phyloP scores from a whole-genome alignment of 2,113 vertebrate genomes.

The Plotosus lineatus region DNA sequence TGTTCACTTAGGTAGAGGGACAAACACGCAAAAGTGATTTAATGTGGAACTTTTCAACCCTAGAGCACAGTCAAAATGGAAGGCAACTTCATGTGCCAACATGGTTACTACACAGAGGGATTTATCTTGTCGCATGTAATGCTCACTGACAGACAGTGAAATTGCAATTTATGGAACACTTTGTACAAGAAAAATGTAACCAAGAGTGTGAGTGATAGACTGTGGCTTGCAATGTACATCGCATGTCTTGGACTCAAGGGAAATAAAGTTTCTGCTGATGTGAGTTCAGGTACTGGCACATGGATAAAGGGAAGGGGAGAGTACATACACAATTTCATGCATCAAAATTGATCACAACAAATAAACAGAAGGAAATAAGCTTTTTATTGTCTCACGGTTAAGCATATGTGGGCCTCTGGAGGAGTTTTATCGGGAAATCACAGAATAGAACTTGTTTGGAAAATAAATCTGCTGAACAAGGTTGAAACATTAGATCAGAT shows the following conservation, averaged over 20 bases:
- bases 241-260: neutral
- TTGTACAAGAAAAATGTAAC: neutral
- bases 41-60: constrained; percentile 22
- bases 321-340: neutral
- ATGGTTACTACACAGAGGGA: neutral
- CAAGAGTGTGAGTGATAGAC: neutral
- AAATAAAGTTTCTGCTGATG: neutral
- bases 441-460: neutral
- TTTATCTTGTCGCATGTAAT: neutral
- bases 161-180: neutral
- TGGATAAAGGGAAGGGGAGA: neutral
- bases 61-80: constrained; percentile 8
- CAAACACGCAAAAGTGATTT: constrained; percentile 31
- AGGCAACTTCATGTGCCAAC: neutral
- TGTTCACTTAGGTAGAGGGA: constrained; percentile 39
- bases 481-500: no score
- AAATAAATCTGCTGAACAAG: no score
- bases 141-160: neutral
- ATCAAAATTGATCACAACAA: neutral
- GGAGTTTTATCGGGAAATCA: neutral
- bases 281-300: neutral
- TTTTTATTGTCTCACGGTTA: neutral
- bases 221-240: neutral
- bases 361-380: neutral
- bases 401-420: neutral